Base-by-base conservation (phyloP, 2,113 vertebrate species). In the Rhadina sibilatrix region DNA sequence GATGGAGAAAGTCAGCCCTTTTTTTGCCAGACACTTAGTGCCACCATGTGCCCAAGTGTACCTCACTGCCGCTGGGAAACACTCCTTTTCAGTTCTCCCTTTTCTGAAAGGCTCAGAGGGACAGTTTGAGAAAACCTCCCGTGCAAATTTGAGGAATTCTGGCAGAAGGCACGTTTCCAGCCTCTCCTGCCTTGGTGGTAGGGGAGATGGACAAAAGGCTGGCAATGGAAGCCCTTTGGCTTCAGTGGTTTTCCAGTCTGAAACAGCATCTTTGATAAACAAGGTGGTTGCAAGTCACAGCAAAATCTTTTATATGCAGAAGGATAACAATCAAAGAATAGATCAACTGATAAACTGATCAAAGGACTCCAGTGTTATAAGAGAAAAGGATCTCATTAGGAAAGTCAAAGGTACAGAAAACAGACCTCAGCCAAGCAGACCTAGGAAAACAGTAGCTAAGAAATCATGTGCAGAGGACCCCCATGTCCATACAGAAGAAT, bases 151-250 rank as follows among this genome's bases (percentile, higher is more conserved):
- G 13, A n/a, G 37, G 28, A 83, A 19, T 86, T 83, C 49, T 69
- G n/a, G 17, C 3, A 11, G 25, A 57, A 79, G 9, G 10, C 27
- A 42, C 0, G 0, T 12, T 81, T 49, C 38, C 68, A 81, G 80
- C 30, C 23, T 65, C 31, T 57, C 18, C 37, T 2, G 2, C 3
- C 0, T 14, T 27, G 24, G 8, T 53, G 50, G 25, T 28, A 24
- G 11, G 64, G 49, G 65, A 68, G 56, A 25, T 7, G 10, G 44
- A 46, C 56, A 54, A 23, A 53, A 49, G 22, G 20, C 21, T n/a
- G 49, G 24, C 53, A 68, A 13, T 2, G 7, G 38, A 27, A 82
- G 7, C 44, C 28, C 33, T 40, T 44, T 3, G 1, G 17, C 7
- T 78, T 81, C 44, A 16, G 6, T 25, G 15, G 22, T 31, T 89